Evolutionary conservation across 2,888 invertebrate species (phyloP).

Genomic region (Tenthredo amoena): DNA sequence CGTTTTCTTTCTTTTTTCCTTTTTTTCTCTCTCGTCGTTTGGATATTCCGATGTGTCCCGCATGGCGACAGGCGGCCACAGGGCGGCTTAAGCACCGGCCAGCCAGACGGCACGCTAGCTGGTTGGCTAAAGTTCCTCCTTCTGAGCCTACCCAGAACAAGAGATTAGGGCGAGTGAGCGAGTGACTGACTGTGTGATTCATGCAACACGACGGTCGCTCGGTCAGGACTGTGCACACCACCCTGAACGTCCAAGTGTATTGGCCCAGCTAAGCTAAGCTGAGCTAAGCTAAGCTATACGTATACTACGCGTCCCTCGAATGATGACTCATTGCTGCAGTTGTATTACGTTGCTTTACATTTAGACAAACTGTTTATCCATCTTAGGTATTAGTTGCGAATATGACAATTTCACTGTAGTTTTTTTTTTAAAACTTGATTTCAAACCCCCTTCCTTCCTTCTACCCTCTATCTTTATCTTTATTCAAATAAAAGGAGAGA

Average conservation of each 20-base stretch:
- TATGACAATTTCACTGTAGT: neutral
- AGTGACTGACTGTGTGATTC: constrained; percentile 43
- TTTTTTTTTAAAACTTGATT: neutral
- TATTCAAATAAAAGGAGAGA: neutral
- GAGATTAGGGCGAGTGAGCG: constrained; percentile 43
- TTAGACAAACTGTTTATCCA: neutral
- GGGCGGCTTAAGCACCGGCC: constrained; percentile 30
- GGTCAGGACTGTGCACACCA: neutral
- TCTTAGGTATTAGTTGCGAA: neutral
- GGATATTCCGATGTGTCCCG: constrained; percentile 32
- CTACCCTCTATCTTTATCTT: neutral
- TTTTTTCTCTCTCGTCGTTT: neutral
- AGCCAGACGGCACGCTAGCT: constrained; percentile 36
- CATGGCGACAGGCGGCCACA: constrained; percentile 46
- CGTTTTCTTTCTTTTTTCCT: neutral
- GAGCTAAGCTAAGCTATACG: neutral
- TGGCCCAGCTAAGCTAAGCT: neutral
- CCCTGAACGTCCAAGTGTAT: neutral
- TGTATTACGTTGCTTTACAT: neutral
- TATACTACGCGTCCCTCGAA: neutral
- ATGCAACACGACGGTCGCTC: constrained; percentile 27
- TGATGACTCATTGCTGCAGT: neutral
- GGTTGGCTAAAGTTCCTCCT: constrained; percentile 25
- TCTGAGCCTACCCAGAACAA: constrained; percentile 21
- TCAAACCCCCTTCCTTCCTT: neutral